A percentile compares a stretch with the other conserved stretches of the same genome.
Conservation (phyloP, 30 jellyfish, hydroid and myxozoan genomes). For the Aurelia sp. region DNA sequence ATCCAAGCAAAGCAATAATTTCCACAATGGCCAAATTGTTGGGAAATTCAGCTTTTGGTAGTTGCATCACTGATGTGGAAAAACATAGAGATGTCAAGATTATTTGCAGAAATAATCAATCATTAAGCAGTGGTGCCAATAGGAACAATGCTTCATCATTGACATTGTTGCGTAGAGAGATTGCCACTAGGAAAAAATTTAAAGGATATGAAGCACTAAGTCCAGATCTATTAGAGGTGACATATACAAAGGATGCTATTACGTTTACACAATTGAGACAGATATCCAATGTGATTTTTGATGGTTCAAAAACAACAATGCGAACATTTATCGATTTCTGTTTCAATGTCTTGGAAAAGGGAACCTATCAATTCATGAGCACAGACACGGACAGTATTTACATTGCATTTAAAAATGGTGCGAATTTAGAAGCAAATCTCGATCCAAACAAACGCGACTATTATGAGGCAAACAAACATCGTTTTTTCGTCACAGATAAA, state of each 20-base stretch:
- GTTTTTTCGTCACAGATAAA: background rate
- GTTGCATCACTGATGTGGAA: background rate
- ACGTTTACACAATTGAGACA: background rate
- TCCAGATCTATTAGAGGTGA: background rate
- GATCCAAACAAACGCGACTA: background rate
- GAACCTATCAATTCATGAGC: background rate
- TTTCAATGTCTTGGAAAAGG: background rate
- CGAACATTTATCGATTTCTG: background rate
- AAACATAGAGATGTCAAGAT: background rate
- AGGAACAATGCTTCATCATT: too few relatives aligned
- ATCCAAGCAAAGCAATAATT: background rate
- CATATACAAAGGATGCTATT: background rate
- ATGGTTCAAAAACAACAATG: background rate
- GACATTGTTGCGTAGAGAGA: background rate
- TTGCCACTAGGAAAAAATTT: background rate
- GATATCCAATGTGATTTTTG: background rate
- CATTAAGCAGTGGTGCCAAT: too few relatives aligned
- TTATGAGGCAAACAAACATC: background rate
- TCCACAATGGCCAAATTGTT: background rate
- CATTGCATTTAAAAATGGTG: background rate
- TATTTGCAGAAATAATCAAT: background rate
- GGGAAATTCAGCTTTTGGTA: background rate
- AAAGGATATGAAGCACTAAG: background rate
- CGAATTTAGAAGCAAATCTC: background rate
- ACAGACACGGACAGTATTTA: constrained; percentile 9